phyloP scores from a whole-genome alignment of 2,888 invertebrate genomes.

The Synanthedon myopaeformis region DNA sequence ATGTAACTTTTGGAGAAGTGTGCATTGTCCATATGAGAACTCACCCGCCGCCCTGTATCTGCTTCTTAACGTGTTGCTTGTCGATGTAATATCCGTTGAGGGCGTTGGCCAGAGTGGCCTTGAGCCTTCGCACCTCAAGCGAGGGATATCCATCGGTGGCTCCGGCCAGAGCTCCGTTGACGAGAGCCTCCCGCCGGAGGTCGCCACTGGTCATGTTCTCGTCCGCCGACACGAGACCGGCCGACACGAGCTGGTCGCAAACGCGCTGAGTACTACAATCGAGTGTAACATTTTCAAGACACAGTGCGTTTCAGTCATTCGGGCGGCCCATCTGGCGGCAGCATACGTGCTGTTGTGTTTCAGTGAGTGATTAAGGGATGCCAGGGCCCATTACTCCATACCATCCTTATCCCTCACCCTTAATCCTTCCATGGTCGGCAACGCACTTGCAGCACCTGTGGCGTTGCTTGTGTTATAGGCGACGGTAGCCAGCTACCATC shows the following conservation, averaged over 20 bases:
- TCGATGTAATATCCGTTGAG: conserved; percentile 90
- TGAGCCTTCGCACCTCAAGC: conserved; percentile 82
- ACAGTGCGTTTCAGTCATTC: too few relatives aligned
- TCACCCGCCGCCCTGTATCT: conserved; percentile 87
- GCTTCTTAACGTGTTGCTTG: conserved; percentile 95
- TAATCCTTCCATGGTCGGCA: too few relatives aligned
- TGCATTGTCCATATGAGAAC: conserved; percentile 10
- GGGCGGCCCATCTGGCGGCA: too few relatives aligned
- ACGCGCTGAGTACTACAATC: conserved; percentile 50
- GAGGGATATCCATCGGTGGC: conserved; percentile 76
- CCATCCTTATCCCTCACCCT: too few relatives aligned
- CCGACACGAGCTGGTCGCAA: conserved; percentile 51
- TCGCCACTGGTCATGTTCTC: conserved; percentile 46
- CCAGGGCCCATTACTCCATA: too few relatives aligned
- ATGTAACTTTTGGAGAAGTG: too few relatives aligned
- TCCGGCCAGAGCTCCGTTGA: conserved; percentile 55
- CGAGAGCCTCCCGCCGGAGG: conserved; percentile 49
- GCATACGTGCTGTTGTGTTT: too few relatives aligned
- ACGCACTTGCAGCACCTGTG: too few relatives aligned
- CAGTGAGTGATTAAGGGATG: too few relatives aligned
- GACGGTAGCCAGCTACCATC: too few relatives aligned
- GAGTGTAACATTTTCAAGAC: neutral
- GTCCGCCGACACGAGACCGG: conserved; percentile 48
- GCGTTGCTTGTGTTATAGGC: too few relatives aligned
- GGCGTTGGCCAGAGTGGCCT: conserved; percentile 79